These are phyloP conservation scores for Endotricha flammealis DNA, from an alignment of 2,888 invertebrate genomes.

Conservation along the genomic window DNA sequence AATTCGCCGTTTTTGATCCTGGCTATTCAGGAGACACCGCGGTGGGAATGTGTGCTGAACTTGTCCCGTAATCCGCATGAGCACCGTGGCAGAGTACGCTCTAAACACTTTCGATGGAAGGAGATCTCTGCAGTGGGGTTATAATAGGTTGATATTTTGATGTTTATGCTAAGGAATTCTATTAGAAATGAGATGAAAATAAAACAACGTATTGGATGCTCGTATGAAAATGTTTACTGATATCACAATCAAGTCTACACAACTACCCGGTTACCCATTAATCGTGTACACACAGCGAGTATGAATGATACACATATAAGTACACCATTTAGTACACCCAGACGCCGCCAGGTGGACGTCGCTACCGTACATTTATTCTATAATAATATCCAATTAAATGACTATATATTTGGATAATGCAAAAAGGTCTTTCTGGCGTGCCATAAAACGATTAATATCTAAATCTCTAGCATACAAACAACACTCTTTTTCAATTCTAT, in stretches of 20 bases:
- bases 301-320: conserved; percentile 58
- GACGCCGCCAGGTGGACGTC: conserved; percentile 30
- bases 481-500: neutral
- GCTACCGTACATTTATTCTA: conserved; percentile 33
- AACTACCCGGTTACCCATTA: conserved; percentile 69
- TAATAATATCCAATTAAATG: conserved; percentile 42
- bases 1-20: too few relatives aligned
- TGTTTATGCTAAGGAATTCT: too few relatives aligned
- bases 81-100: too few relatives aligned
- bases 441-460: conserved; percentile 39
- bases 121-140: too few relatives aligned
- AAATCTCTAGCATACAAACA: conserved; percentile 11
- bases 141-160: too few relatives aligned
- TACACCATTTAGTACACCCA: conserved; percentile 43
- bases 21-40: too few relatives aligned
- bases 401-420: conserved; percentile 48
- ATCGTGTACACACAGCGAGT: conserved; percentile 62
- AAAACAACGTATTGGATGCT: conserved; percentile 60
- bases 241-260: conserved; percentile 78
- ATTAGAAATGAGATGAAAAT: too few relatives aligned
- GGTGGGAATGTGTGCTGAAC: too few relatives aligned
- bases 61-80: too few relatives aligned
- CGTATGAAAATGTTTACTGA: conserved; percentile 79
- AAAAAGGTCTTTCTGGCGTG: conserved; percentile 53
- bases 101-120: too few relatives aligned